Percentiles rank a stretch among this genome's conserved stretches.
These are phyloP conservation scores for Rhabdornis inornatus DNA, from an alignment of 2,113 vertebrate genomes.

Conservation along the genomic window DNA sequence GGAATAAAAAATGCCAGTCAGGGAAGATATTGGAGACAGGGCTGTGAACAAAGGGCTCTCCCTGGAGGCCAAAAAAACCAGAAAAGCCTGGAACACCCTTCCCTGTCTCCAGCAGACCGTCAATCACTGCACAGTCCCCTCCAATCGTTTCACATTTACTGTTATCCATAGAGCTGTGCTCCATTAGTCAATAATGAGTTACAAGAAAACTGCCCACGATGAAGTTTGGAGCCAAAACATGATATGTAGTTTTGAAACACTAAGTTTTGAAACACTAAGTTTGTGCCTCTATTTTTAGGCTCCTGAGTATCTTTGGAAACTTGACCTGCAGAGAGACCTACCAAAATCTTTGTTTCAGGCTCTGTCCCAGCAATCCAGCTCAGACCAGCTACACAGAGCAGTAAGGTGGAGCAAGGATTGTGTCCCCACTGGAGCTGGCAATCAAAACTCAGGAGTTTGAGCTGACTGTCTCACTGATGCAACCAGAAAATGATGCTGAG, in stretches of 20 bases:
- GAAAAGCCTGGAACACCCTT: not conserved
- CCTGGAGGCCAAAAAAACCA: not conserved
- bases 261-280: rapidly evolving
- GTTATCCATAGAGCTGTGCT: not conserved
- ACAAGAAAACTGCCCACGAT: not conserved
- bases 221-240: not conserved
- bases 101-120: not conserved
- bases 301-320: not conserved
- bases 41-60: not conserved
- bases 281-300: not conserved
- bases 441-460: not conserved
- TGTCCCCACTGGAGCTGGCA: not conserved
- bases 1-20: not conserved
- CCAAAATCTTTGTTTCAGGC: not conserved
- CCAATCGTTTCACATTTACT: not conserved
- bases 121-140: not conserved
- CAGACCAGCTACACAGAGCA: rapidly evolving
- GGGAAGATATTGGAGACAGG: not conserved
- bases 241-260: rapidly evolving
- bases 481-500: not conserved
- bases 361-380: not conserved
- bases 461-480: not conserved
- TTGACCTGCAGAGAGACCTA: not conserved
- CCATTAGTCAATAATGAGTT: not conserved
- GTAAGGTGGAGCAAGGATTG: not conserved